A percentile compares a stretch with the other conserved stretches of the same genome.
These are phyloP conservation scores for Molothrus aeneus DNA, from an alignment of 2,797 vertebrate species.

Conservation along the genomic window DNA sequence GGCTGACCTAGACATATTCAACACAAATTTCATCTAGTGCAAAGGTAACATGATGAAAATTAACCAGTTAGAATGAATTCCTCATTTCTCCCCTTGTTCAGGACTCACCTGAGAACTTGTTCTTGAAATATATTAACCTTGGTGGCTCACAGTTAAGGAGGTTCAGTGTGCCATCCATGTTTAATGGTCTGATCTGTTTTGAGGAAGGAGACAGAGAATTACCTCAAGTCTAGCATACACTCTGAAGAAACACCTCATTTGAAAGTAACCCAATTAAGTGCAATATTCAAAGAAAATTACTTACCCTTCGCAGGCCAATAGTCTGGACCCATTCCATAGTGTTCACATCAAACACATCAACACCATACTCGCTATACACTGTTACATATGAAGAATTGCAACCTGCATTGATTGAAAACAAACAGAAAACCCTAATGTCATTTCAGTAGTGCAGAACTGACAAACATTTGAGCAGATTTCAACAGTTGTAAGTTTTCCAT, in stretches of 20 bases:
- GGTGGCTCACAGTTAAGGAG: conserved; percentile 89
- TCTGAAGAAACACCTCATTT: not conserved
- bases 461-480: not conserved
- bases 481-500: not conserved
- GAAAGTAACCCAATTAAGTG: not conserved
- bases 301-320: conserved; percentile 90
- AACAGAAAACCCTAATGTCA: conserved; percentile 20
- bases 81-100: not conserved
- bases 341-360: conserved; percentile 92
- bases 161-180: conserved; percentile 90
- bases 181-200: conserved; percentile 89
- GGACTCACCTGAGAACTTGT: conserved; percentile 78
- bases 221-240: not conserved
- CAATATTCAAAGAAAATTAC: not conserved
- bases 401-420: conserved; percentile 75
- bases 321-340: conserved; percentile 96
- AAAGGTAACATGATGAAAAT: not conserved
- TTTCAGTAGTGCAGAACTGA: not conserved
- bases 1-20: not conserved
- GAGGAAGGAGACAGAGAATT: not conserved
- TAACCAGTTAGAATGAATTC: not conserved
- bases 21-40: not conserved
- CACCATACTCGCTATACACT: conserved; percentile 92
- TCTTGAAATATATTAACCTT: conserved; percentile 92
- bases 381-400: conserved; percentile 89